Percentiles rank a stretch among this genome's conserved stretches.
phyloP scores from a whole-genome alignment of 2,888 invertebrate species.

The Pristionchus maxplancki region DNA sequence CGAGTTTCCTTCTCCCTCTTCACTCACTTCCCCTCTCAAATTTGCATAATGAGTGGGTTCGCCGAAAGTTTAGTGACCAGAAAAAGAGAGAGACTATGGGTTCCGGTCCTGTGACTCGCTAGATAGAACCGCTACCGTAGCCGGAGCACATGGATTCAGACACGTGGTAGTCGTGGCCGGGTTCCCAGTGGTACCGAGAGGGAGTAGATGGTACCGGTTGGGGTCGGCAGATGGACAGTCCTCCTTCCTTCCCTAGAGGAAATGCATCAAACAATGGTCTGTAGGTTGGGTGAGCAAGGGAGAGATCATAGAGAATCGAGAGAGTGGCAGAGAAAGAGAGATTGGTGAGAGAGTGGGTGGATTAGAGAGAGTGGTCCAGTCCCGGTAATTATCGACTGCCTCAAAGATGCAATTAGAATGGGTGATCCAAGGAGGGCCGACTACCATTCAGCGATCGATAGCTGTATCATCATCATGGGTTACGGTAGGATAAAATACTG shows the following conservation, averaged over 20 bases:
- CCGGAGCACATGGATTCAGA: background rate
- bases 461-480: background rate
- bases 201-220: background rate
- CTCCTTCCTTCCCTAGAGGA: slow-evolving; percentile 1
- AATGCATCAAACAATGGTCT: slow-evolving; percentile 31
- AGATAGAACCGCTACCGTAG: background rate
- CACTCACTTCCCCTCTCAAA: slow-evolving; percentile 17
- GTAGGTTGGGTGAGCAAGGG: background rate
- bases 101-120: background rate
- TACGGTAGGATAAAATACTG: background rate
- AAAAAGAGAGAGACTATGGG: too few species aligned
- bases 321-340: background rate
- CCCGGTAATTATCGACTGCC: slow-evolving; percentile 24
- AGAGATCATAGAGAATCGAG: slow-evolving; percentile 11
- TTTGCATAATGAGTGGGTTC: slow-evolving; percentile 41
- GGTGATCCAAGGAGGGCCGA: background rate
- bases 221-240: slow-evolving; percentile 37
- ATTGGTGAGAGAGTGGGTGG: background rate
- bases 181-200: background rate
- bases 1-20: background rate
- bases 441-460: background rate
- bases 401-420: slow-evolving; percentile 25
- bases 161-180: background rate
- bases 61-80: slow-evolving; percentile 14
- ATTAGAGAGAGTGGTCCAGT: slow-evolving; percentile 30